Evolutionary conservation across 2,888 invertebrate genomes (phyloP).

Genomic region (Agrotis exclamationis): DNA sequence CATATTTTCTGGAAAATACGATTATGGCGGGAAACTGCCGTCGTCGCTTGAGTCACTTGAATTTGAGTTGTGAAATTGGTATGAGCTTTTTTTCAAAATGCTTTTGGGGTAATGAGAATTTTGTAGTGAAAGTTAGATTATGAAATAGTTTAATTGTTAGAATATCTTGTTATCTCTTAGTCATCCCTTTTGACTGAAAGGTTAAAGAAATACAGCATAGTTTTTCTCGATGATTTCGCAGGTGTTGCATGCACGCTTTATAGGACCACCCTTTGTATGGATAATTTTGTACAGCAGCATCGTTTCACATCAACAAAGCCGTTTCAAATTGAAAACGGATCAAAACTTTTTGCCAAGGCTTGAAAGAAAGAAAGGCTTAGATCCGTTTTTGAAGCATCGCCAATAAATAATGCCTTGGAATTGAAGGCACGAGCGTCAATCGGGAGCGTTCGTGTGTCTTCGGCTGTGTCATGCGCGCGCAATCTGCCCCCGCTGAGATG

Average conservation of each 20-base stretch:
- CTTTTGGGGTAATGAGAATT: background rate
- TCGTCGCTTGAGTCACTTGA: background rate
- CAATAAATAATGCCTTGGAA: conserved; percentile 39
- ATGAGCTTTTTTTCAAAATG: background rate
- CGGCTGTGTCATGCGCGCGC: conserved; percentile 86
- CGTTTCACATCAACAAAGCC: conserved; percentile 13
- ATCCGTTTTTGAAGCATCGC: conserved; percentile 29
- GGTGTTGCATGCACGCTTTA: background rate
- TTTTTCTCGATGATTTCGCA: background rate
- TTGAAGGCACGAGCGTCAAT: conserved; percentile 54
- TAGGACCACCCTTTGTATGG: background rate
- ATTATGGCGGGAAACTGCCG: conserved; percentile 9
- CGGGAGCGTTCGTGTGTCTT: conserved; percentile 59
- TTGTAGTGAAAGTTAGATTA: background rate
- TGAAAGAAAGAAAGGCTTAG: conserved; percentile 3
- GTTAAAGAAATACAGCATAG: background rate
- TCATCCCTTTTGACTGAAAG: no score
- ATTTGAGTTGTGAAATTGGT: background rate
- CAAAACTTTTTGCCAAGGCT: background rate
- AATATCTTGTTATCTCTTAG: background rate
- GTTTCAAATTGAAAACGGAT: conserved; percentile 24
- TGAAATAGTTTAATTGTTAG: background rate
- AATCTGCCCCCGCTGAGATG: conserved; percentile 87
- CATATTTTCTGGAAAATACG: conserved; percentile 39
- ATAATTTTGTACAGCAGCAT: background rate